Conservation (phyloP, 2,113 vertebrate species). For the Hyaena hyaena region DNA sequence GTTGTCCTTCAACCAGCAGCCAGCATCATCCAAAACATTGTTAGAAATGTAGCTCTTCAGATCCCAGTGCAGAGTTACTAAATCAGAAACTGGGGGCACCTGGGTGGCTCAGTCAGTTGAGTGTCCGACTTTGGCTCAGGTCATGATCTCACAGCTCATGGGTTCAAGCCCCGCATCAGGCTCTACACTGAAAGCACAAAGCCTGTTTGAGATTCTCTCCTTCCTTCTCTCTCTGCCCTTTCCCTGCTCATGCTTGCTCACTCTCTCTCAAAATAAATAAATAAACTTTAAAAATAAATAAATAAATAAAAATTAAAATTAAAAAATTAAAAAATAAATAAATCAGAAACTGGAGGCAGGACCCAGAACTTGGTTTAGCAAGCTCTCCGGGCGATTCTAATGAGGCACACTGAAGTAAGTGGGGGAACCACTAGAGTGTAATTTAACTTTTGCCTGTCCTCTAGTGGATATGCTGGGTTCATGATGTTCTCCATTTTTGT, state of each 20-base stretch:
- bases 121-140: too few species aligned
- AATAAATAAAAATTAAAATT: too few species aligned
- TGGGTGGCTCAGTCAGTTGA: too few species aligned
- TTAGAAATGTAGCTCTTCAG: background rate
- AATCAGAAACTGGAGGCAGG: background rate
- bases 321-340: too few species aligned
- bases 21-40: background rate
- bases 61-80: background rate
- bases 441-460: background rate
- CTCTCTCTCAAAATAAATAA: too few species aligned
- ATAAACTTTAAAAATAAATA: too few species aligned
- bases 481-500: background rate
- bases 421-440: background rate
- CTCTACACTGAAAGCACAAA: too few species aligned
- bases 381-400: background rate
- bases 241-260: too few species aligned
- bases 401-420: background rate
- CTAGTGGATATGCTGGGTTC: background rate
- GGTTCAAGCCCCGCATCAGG: too few species aligned
- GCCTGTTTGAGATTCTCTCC: too few species aligned
- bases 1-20: background rate
- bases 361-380: background rate
- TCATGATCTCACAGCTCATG: too few species aligned
- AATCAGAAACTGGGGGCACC: background rate
- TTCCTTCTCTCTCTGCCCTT: too few species aligned